phyloP scores from a whole-genome alignment of 2,113 vertebrate species.

The Litocranius walleri region DNA sequence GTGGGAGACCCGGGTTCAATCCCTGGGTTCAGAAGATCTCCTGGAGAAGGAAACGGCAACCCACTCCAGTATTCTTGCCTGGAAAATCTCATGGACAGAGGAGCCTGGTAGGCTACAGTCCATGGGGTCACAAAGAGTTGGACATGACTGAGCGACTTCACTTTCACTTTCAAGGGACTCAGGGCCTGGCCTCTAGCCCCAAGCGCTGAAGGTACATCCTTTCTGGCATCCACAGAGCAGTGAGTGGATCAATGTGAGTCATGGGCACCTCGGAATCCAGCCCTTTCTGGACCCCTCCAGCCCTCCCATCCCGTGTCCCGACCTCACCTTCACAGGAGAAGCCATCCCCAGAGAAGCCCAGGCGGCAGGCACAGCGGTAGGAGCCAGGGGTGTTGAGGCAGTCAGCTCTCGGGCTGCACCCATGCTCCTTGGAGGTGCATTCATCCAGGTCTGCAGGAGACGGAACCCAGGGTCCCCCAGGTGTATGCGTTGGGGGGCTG shows the following conservation, averaged over 20 bases:
- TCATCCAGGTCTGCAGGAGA: slow-evolving; percentile 88
- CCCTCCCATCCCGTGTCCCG: accelerated
- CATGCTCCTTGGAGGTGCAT: slow-evolving; percentile 87
- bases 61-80: too few relatives aligned
- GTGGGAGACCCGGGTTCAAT: too few relatives aligned
- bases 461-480: accelerated
- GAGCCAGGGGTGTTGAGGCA: slow-evolving; percentile 92
- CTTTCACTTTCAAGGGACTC: background rate
- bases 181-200: background rate
- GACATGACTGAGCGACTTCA: too few relatives aligned
- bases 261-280: accelerated
- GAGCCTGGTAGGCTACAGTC: too few relatives aligned
- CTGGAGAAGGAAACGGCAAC: too few relatives aligned
- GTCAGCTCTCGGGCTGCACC: slow-evolving; percentile 89
- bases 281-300: accelerated
- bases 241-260: background rate
- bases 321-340: slow-evolving; percentile 90
- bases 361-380: slow-evolving; percentile 89
- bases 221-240: accelerated
- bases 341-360: slow-evolving; percentile 90
- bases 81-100: too few relatives aligned
- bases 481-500: background rate
- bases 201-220: background rate
- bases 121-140: too few relatives aligned
- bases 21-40: too few relatives aligned